Percentiles rank a stretch among this genome's conserved stretches.
Conservation (phyloP, 2,113 vertebrate genomes). For the Bos indicus region DNA sequence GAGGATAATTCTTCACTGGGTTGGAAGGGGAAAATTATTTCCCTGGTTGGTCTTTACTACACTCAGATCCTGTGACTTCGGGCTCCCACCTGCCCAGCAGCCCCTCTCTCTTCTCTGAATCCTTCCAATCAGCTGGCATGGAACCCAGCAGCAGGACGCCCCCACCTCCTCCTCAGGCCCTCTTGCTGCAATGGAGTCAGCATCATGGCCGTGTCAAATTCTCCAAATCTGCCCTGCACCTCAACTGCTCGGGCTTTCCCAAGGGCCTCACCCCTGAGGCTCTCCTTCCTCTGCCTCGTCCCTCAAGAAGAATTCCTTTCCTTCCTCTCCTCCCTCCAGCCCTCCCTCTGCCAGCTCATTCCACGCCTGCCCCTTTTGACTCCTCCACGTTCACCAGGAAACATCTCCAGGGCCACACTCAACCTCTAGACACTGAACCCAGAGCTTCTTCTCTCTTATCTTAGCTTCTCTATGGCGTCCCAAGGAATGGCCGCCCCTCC, state of each 20-base stretch:
- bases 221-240: rapidly evolving
- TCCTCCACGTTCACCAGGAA: neutral
- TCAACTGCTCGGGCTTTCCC: neutral
- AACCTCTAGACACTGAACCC: neutral
- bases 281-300: neutral
- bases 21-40: neutral
- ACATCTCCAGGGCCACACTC: rapidly evolving
- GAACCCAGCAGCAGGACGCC: neutral
- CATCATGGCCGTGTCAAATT: rapidly evolving
- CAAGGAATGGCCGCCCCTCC: too few species aligned
- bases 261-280: neutral
- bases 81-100: neutral
- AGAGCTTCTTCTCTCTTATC: rapidly evolving
- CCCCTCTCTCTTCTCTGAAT: neutral
- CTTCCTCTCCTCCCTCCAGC: neutral
- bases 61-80: neutral
- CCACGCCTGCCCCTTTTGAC: rapidly evolving
- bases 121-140: neutral
- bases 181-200: neutral
- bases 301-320: neutral
- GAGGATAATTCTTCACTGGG: neutral
- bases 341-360: rapidly evolving
- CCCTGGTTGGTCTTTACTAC: neutral
- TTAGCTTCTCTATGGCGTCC: neutral
- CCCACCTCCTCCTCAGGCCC: rapidly evolving